Conservation (phyloP, 2,113 vertebrate species). For the Callocephalon fimbriatum region DNA sequence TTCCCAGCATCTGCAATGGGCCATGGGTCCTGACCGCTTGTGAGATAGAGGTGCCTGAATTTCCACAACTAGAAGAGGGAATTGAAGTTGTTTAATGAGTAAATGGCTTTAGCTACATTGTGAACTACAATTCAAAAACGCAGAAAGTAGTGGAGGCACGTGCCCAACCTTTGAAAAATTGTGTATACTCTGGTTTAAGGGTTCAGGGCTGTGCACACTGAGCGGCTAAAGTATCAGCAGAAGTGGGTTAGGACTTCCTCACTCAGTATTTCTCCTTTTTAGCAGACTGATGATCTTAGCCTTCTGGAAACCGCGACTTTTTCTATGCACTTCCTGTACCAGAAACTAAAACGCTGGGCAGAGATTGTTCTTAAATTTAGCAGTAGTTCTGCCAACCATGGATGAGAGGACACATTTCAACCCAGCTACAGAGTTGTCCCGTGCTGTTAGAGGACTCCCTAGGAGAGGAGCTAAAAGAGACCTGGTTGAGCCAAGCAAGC, state of each 20-base stretch:
- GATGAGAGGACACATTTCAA: not conserved
- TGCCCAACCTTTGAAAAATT: not conserved
- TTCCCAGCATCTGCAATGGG: not conserved
- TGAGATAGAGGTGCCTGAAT: not conserved
- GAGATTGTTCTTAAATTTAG: not conserved
- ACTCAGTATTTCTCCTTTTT: not conserved
- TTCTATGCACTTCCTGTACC: not conserved
- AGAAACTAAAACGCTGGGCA: not conserved
- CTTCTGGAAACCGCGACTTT: not conserved
- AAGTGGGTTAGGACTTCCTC: not conserved
- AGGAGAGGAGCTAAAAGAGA: not conserved
- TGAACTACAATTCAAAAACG: not conserved
- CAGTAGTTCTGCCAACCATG: not conserved
- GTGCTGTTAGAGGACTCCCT: fast-evolving
- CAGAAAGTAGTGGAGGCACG: not conserved
- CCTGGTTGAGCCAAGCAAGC: not conserved
- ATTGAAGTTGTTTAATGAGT: not conserved
- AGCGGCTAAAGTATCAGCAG: not conserved
- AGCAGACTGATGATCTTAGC: not conserved
- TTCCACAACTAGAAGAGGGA: not conserved
- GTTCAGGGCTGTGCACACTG: not conserved
- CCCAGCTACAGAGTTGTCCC: fast-evolving
- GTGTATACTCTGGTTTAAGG: fast-evolving
- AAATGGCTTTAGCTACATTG: fast-evolving
- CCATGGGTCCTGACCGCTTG: not conserved